A percentile compares a stretch with the other conserved stretches of the same genome.
Conservation (phyloP, 2,113 vertebrate species). For the Tachuris rubrigastra region DNA sequence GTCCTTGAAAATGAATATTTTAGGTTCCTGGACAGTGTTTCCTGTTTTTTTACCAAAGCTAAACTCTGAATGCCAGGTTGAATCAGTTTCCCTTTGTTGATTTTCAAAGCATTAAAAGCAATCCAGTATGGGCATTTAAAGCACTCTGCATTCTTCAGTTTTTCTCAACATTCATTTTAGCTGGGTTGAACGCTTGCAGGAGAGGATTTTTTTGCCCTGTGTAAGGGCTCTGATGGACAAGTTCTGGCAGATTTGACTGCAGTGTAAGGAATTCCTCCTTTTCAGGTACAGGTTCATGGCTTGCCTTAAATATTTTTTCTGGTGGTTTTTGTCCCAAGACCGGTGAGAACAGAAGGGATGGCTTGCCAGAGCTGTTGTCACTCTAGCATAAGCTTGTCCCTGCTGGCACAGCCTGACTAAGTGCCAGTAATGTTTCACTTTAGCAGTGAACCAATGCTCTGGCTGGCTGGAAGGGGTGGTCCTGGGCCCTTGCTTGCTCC, state of each 20-base stretch:
- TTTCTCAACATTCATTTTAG: neutral
- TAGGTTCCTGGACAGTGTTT: conserved; percentile 3
- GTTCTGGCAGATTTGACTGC: neutral
- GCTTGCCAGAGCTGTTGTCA: neutral
- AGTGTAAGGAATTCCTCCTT: neutral
- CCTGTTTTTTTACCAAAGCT: too few relatives aligned
- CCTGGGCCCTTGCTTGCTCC: neutral
- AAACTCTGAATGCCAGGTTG: neutral
- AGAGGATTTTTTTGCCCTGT: neutral
- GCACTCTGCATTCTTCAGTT: neutral
- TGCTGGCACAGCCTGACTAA: neutral
- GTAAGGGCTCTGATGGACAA: neutral
- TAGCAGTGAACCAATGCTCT: neutral
- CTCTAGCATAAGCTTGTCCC: neutral
- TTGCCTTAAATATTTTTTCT: neutral
- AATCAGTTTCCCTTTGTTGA: neutral
- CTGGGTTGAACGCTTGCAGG: neutral
- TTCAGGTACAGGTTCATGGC: neutral
- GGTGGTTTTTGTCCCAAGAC: neutral
- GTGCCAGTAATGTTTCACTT: neutral
- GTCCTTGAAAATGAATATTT: neutral
- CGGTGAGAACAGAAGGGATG: neutral
- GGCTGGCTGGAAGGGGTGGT: neutral
- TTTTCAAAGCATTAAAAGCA: conserved; percentile 2
- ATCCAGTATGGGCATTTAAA: neutral